phyloP scores from a whole-genome alignment of 2,113 vertebrate genomes.

The Lagopus muta region DNA sequence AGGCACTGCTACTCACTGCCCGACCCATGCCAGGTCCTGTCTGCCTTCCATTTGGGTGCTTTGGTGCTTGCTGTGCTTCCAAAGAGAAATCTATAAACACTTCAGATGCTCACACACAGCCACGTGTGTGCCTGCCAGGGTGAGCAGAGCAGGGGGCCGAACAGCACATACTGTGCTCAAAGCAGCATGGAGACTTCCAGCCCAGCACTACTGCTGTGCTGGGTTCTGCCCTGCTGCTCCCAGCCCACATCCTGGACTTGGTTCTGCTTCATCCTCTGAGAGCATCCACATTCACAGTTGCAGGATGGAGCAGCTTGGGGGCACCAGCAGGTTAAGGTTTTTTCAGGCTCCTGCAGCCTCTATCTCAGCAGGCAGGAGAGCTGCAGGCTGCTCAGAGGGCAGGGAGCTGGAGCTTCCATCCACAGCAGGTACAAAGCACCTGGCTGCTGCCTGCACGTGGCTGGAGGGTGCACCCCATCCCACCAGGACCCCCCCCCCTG shows the following conservation, averaged over 20 bases:
- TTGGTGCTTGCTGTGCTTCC: background rate
- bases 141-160: too few relatives aligned
- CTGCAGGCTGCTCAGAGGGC: rapidly evolving
- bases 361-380: background rate
- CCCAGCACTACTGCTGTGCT: background rate
- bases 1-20: background rate
- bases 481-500: rapidly evolving
- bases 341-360: background rate
- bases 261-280: background rate
- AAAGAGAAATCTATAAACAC: background rate
- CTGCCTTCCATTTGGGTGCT: background rate
- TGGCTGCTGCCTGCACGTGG: background rate
- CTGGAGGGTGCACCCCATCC: background rate
- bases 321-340: constrained; percentile 26
- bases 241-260: background rate
- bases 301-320: constrained; percentile 32
- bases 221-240: background rate
- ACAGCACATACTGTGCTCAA: background rate
- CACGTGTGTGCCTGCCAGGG: background rate
- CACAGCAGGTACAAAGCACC: rapidly evolving
- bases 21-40: background rate
- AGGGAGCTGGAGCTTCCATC: background rate
- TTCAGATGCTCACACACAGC: background rate
- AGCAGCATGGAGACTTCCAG: background rate
- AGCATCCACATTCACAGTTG: background rate